Evolutionary conservation across 2,113 vertebrate species (phyloP).

Genomic region (Zosterops japonicus): DNA sequence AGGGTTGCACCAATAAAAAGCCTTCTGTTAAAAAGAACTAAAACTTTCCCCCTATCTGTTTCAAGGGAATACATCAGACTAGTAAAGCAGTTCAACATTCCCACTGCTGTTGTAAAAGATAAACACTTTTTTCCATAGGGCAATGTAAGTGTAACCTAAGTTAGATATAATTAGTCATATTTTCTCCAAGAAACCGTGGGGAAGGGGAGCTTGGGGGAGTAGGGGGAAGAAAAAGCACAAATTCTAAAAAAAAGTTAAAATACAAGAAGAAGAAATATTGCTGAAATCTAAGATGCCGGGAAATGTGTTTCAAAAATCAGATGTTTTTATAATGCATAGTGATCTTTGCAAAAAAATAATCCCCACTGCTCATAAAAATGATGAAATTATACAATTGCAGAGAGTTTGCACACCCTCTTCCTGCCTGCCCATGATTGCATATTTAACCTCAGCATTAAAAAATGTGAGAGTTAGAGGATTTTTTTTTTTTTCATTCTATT

Average conservation of each 20-base stretch:
- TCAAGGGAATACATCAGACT: background rate
- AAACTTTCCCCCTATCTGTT: background rate
- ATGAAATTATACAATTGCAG: constrained; percentile 55
- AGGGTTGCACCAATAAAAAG: background rate
- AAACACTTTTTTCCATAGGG: background rate
- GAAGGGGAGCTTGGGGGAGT: background rate
- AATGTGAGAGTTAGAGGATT: constrained; percentile 22
- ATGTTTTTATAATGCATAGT: constrained; percentile 50
- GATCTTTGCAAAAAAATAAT: constrained; percentile 41
- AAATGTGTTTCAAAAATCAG: constrained; percentile 46
- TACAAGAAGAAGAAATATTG: background rate
- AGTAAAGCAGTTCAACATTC: background rate
- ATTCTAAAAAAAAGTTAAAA: background rate
- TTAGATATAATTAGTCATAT: background rate
- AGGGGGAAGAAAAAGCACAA: background rate
- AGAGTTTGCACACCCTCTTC: constrained; percentile 43
- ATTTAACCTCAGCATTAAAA: constrained; percentile 62
- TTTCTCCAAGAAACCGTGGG: background rate
- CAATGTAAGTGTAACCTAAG: background rate
- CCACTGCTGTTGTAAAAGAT: background rate
- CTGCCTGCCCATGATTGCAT: constrained; percentile 39
- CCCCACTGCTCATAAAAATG: constrained; percentile 53
- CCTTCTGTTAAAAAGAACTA: background rate
- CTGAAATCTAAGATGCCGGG: background rate
- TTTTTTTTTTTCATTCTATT: constrained; percentile 39